phyloP scores from a whole-genome alignment of 1,140 invertebrate species.

The Ceratina calcarata region DNA sequence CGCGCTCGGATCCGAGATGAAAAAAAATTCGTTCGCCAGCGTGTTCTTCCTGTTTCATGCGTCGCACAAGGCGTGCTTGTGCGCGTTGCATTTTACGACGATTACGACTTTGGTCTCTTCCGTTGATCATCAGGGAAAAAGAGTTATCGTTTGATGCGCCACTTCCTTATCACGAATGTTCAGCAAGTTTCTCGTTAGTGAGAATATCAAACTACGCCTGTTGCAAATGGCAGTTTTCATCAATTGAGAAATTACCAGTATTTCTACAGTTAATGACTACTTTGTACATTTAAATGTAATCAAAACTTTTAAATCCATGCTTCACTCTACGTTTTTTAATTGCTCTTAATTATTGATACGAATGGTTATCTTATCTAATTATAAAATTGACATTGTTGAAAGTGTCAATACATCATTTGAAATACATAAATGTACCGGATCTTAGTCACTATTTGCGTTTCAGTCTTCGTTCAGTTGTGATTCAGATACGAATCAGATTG shows the following conservation, averaged over 20 bases:
- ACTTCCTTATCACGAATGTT: conserved; percentile 1
- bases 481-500: too few relatives aligned
- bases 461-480: too few relatives aligned
- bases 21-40: background rate
- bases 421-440: background rate
- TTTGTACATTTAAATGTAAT: background rate
- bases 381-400: background rate
- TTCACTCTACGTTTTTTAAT: too few relatives aligned
- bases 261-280: too few relatives aligned
- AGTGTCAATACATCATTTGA: background rate
- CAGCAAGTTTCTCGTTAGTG: background rate
- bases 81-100: background rate
- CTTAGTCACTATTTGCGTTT: background rate
- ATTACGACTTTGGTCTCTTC: conserved; percentile 43
- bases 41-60: conserved; percentile 44
- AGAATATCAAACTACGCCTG: background rate
- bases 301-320: too few relatives aligned
- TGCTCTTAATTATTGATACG: background rate
- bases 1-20: background rate
- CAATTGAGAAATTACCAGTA: too few relatives aligned
- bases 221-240: background rate
- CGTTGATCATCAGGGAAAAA: background rate
- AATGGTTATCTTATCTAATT: conserved; percentile 3
- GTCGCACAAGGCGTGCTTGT: background rate
- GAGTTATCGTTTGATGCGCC: background rate